Base-by-base conservation (phyloP, 2,113 vertebrate genomes). In the Varanus komodoensis region DNA sequence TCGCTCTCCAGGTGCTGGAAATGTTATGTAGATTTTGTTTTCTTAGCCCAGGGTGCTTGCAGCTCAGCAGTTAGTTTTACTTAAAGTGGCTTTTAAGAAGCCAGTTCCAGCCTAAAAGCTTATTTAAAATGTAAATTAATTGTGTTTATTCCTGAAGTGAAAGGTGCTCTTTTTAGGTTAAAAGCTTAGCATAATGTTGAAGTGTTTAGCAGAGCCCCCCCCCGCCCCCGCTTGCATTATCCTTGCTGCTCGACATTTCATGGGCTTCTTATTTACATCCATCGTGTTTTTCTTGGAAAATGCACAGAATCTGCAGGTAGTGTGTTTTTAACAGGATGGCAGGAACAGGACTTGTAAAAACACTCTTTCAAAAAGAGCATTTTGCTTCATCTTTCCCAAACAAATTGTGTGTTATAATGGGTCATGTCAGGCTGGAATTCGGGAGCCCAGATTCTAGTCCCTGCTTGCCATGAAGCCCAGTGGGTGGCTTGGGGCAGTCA, bases 51-150 rank as follows among this genome's bases (percentile, higher is more conserved):
- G 89, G 93, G 94, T 95, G 82, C 80, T 81, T 52, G 83, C 82
- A 12, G 0, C 75, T 94, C 94, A 38, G 29, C 50, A 89, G 91
- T 87, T 91, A 74, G 25, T 94, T 94, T 84, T 95, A 88, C 93
- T 91, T 92, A 88, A 95, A 95, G 95, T 96, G 94, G 90, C 91
- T 96, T 97, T 93, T 92, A 79, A 90, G 91, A 94, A 90, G 86
- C 83, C 77, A 29, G 78, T 91, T 92, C 89, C 79, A 92, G 3
- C 67, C 94, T n/a, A 68, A 87, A 44, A 86, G 14, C 82, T 94
- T 91, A 93, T 75, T 95, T 92, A 94, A 87, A 81, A 93, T 89
- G 91, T 78, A 90, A 82, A 92, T 92, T 67, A 50, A 52, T 85
- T 89, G 88, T 91, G 77, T 75, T 93, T 87, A 90, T 84, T 90